phyloP scores from a whole-genome alignment of 2,888 invertebrate genomes.

The Trissolcus brochymenae region DNA sequence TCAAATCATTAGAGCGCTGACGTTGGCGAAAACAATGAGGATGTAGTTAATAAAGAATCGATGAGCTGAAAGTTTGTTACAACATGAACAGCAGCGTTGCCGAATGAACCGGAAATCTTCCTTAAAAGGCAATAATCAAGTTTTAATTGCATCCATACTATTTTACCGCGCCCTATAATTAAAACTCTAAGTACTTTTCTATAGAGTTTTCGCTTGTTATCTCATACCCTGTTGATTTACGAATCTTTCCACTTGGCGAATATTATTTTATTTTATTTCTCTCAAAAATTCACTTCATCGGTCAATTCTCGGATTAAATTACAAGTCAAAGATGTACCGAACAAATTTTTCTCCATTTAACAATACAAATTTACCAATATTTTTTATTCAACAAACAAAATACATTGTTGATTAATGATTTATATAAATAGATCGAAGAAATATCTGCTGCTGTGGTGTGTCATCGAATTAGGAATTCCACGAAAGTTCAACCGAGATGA shows the following conservation, averaged over 20 bases:
- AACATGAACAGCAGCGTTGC: constrained; percentile 40
- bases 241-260: constrained; percentile 51
- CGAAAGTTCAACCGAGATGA: constrained; percentile 11
- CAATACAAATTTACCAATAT: too few relatives aligned
- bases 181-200: constrained; percentile 62
- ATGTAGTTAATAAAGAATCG: constrained; percentile 59
- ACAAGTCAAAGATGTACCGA: too few relatives aligned
- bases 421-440: too few relatives aligned
- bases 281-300: background rate
- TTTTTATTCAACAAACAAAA: too few relatives aligned
- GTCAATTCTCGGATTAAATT: too few relatives aligned
- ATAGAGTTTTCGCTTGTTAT: constrained; percentile 62
- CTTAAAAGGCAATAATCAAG: constrained; percentile 63
- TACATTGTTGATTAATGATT: too few relatives aligned
- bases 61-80: constrained; percentile 50
- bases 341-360: too few relatives aligned
- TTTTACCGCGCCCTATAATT: constrained; percentile 46
- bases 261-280: too few relatives aligned
- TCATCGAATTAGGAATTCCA: constrained; percentile 7
- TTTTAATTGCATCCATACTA: constrained; percentile 65
- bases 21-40: constrained; percentile 41
- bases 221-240: constrained; percentile 57
- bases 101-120: constrained; percentile 59
- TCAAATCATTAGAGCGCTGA: constrained; percentile 19
- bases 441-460: too few relatives aligned